Base-by-base conservation (phyloP, 2,797 vertebrate genomes). In the Acestrorhynchus altus region DNA sequence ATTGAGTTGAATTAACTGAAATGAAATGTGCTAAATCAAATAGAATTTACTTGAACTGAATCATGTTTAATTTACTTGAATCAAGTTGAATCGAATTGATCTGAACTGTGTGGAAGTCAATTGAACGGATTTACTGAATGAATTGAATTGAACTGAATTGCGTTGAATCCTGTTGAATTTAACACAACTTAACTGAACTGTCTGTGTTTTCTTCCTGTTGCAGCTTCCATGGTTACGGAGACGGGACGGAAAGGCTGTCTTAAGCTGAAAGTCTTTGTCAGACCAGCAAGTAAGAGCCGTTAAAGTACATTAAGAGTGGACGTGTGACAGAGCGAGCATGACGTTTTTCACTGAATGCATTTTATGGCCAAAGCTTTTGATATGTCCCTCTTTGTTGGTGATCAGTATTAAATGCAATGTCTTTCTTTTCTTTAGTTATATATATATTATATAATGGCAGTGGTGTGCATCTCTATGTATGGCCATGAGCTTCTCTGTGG, bases 201-300 rank as follows among this genome's bases (percentile, higher is more conserved):
- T 47, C 42, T 66, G 75, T 83, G 39, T 83, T n/a, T 60, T 16
- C 59, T 57, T 79, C 76, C 83, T 83, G 77, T 89, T 91, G 24
- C 91, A 99, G 98, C 98, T 66, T 98, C 98, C 88, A 96, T 96
- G 1, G 95, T 99, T 67, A 95, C 96, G 70, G 96, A 97, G 87
- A 97, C 96, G 4, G 97, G 97, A 91, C 97, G 94, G 87, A 96
- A 95, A 90, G 96, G 96, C 80, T 99, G 98, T 90, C 93, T 99
- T 92, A 99, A 98, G 92, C 96, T 99, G 83, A 98, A 96, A 90
- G 98, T 99, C 89, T 98, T 96, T 85, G 98, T 99, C 88, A 95
- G 97, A 91, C 96, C 96, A 91, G 94, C 97, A 95, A 98, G 98
- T 99, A 95, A 97, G 98, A 96, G 85, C 85, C 63, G 64, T 82